Base-by-base conservation (phyloP, 2,888 invertebrate species). In the Limnephilus lunatus region DNA sequence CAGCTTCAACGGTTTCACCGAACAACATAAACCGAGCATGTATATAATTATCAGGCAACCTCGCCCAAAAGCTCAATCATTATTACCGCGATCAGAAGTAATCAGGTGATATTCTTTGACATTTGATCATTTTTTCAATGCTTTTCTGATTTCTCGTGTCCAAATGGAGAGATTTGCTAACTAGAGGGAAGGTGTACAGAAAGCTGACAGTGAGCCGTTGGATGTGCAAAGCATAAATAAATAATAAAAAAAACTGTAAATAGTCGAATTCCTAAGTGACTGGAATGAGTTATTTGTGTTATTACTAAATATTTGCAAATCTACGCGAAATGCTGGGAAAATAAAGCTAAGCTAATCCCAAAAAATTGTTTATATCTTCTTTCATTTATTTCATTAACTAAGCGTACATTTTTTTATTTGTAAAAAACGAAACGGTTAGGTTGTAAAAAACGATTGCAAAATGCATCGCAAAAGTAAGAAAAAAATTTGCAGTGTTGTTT, bases 201-300 rank as follows among this genome's bases (percentile, higher is more conserved):
- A 48, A 48, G 44, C 44, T 86, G 86, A 44, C 86, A 48, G 86
- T 86, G 86, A 86, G 48, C 44, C 31, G 68, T 68, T 68, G 25
- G 25, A 68, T 68, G 68, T 25, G 9, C 25, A 68, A 68, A 68
- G 25, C 68, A 68, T 25, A 68, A 68, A 68, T 25, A 68, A 68
- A 68, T 68, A n/a, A 68, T 25, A n/a, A 15, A 53, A 1, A 15
- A 53, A 53, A 53, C 53, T 68, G 68, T 68, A 68, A 68, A 68
- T n/a, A 68, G 68, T 68, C 25, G 7, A 68, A 68, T 68, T 68
- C 68, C 68, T 25, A 68, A 1, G 25, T 68, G 68, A 68, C 25
- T 68, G 25, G 25, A n/a, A 68, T 68, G 68, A 68, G 68, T 68
- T 68, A 68, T 68, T 68, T 19, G 53, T 68, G 7, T 25, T 68